Evolutionary conservation across 2,113 vertebrate genomes (phyloP).

Genomic region (Corythaixoides concolor): DNA sequence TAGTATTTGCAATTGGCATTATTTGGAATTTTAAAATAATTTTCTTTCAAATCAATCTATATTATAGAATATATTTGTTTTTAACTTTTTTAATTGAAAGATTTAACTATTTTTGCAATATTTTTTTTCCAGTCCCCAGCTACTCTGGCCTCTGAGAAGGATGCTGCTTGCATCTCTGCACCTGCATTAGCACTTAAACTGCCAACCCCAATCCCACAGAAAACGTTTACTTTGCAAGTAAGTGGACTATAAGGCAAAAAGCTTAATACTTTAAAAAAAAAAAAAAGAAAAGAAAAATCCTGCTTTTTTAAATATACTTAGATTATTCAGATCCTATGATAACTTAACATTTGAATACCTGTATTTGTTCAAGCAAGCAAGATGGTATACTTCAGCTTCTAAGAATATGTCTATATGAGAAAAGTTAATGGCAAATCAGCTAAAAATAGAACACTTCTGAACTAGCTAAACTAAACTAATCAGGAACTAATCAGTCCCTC

Average conservation of each 20-base stretch:
- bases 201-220: conserved; percentile 85
- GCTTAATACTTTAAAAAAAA: not conserved
- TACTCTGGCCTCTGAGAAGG: conserved; percentile 81
- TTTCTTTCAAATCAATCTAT: not conserved
- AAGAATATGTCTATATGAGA: not conserved
- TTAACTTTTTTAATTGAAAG: not conserved
- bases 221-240: conserved; percentile 84
- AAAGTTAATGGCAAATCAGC: not conserved
- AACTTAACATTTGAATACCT: accelerated
- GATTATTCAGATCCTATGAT: not conserved
- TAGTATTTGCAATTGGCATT: not conserved
- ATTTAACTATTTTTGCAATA: not conserved
- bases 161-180: conserved; percentile 77
- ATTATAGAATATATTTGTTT: not conserved
- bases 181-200: conserved; percentile 83
- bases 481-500: not conserved
- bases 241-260: not conserved
- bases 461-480: not conserved
- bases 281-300: too few species aligned
- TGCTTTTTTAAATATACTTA: not conserved
- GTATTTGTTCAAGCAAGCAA: not conserved
- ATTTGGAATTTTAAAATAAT: not conserved
- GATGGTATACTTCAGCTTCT: not conserved
- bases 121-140: conserved; percentile 75
- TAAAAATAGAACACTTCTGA: not conserved